These are phyloP conservation scores for Anoplopoma fimbria DNA, from an alignment of 2,113 vertebrate genomes.

Conservation along the genomic window DNA sequence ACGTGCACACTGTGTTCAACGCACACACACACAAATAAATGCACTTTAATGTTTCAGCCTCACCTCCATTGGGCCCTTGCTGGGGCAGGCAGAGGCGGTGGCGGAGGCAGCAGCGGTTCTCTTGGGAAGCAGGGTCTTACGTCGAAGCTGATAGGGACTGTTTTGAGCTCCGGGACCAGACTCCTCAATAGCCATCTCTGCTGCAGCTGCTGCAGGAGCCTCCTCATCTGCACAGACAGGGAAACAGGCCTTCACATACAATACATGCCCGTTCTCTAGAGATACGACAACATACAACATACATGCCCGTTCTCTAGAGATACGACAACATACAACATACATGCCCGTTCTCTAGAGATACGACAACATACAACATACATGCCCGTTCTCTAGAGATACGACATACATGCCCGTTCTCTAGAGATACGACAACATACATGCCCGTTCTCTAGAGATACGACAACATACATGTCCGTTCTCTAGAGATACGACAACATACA, in stretches of 20 bases:
- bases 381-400: too few relatives aligned
- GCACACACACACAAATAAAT: conserved; percentile 1
- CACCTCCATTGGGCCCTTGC: conserved; percentile 98
- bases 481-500: too few relatives aligned
- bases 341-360: too few relatives aligned
- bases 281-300: too few relatives aligned
- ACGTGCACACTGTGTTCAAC: conserved; percentile 17
- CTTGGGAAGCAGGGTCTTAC: conserved; percentile 98
- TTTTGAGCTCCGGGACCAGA: conserved; percentile 99
- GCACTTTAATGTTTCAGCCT: conserved; percentile 22
- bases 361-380: too few relatives aligned
- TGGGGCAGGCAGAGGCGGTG: conserved; percentile 84
- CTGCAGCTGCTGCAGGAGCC: conserved; percentile 90
- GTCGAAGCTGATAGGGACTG: conserved; percentile 98
- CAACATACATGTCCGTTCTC: too few relatives aligned
- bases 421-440: too few relatives aligned
- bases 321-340: too few relatives aligned
- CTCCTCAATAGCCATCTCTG: conserved; percentile 99
- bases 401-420: too few relatives aligned
- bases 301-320: too few relatives aligned
- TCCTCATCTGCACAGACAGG: conserved; percentile 90
- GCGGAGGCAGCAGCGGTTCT: conserved; percentile 93
- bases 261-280: too few relatives aligned
- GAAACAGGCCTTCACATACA: conserved; percentile 30
- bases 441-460: too few relatives aligned